Evolutionary conservation across 2,113 vertebrate species (phyloP), one percentile per base, ranked within the genome.

Genomic region (Oophaga pumilio): DNA sequence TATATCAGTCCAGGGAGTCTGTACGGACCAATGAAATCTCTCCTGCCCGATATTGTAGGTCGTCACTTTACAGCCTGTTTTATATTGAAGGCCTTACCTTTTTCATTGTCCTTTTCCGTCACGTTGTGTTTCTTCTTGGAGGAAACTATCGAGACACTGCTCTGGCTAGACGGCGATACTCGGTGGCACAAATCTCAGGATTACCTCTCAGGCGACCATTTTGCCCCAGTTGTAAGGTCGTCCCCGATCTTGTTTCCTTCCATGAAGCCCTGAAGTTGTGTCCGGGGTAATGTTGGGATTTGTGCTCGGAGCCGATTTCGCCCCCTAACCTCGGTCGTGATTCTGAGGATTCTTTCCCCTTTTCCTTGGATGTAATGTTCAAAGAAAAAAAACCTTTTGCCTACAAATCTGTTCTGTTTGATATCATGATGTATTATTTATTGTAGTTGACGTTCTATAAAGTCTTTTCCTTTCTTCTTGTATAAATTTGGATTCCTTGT

Each of bases 61-160:
- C 83, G 76, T 71, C 60, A 89, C 93, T 90, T 89, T 89, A 93
- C 93, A 76, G 90, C 92, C 33, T 50, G 14, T 82, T 95, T 93
- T 91, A 43, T 94, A 92, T 93, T 93, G 91, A 93, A 97, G 92
- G 96, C 97, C 98, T 98, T 97, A 97, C 92, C 92, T 91, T 95
- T 93, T 93, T 91, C 93, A 84, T 90, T 89, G 91, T 95, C 93
- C 95, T 93, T n/a, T 77, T 64, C 20, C 60, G 59, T 24, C 22
- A 24, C 17, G 50, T 90, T 83, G 87, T 93, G 91, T 94, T 91
- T 93, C 90, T 91, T 91, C 91, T 86, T 90, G 90, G 71, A 92
- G 91, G 90, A 91, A 78, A 60, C 64, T 66, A 86, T 91, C 90
- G 88, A 68, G 86, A 86, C 82, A 87, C 74, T 71, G 90, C 85